phyloP scores from a whole-genome alignment of 2,888 invertebrate genomes.

The Isotomurus palustris region DNA sequence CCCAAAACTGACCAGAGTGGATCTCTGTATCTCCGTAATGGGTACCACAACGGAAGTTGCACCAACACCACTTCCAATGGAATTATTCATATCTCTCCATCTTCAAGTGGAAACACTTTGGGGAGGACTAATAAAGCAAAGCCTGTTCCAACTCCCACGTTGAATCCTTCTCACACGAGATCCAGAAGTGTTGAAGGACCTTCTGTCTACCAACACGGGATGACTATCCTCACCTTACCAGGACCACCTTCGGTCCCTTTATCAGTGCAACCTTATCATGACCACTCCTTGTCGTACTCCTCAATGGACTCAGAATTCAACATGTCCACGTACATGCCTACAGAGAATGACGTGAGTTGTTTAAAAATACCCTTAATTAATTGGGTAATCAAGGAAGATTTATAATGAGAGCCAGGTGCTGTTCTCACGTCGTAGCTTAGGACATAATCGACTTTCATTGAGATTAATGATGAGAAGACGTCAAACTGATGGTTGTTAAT shows the following conservation, averaged over 20 bases:
- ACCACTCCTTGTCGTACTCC: slow-evolving; percentile 33
- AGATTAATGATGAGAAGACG: slow-evolving; percentile 2
- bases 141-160: slow-evolving; percentile 26
- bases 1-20: neutral
- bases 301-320: slow-evolving; percentile 33
- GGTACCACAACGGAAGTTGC: neutral
- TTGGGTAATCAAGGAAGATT: neutral
- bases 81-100: neutral
- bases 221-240: slow-evolving; percentile 7
- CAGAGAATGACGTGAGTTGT: slow-evolving; percentile 31
- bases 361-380: too few relatives aligned
- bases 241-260: slow-evolving; percentile 16
- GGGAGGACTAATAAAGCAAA: slow-evolving; percentile 22
- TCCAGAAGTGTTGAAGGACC: slow-evolving; percentile 31
- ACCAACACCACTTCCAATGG: neutral
- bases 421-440: neutral
- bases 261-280: slow-evolving; percentile 13
- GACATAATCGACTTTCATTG: neutral
- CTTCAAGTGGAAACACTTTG: neutral
- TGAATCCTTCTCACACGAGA: slow-evolving; percentile 15
- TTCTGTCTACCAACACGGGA: slow-evolving; percentile 14
- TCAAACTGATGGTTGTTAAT: too few relatives aligned
- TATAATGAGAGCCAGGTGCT: neutral
- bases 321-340: slow-evolving; percentile 24
- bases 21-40: neutral